Base-by-base conservation (phyloP, 1,140 invertebrate genomes). In the Melipona quadrifasciata region DNA sequence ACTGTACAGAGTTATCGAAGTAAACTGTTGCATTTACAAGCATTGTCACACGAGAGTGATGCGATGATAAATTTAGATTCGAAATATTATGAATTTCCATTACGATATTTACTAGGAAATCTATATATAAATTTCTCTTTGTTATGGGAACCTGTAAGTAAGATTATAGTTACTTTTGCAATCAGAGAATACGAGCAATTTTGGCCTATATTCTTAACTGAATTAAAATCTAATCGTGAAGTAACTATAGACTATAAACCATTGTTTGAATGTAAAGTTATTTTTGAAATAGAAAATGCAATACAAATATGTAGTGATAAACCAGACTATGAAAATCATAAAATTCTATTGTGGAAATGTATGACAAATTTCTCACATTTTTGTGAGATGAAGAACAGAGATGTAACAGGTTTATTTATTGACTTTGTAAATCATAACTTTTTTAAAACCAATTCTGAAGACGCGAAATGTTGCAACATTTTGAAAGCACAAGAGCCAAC, bases 91-190 rank as follows among this genome's bases (percentile, higher is more conserved):
- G 91, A 96, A 90, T 93, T 96, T 72, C 96, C 97, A 0, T 90
- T 99, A 5, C 95, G 96, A 76, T 98, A 97, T 92, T 95, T 99
- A 80, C 95, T 99, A 14, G 98, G 98, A 14, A 96, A 96, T 84
- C 93, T 99, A 6, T 98, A 97, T 92, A 95, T 97, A 6, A 99
- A 99, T 92, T 99, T 99, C 87, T 97, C 97, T 89, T 94, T 98
- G 34, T 90, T 99, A 0, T 99, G 98, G 98, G 96, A 97, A 71
- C 97, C 98, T n/a, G 94, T 97, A 0, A 94, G 95, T 14, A 96
- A 97, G 90, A 95, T 98, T 31, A 96, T 99, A 76, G 94, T 96
- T 6, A 95, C 96, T 14, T 97, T 97, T 92, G 97, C 97, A 0
- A 95, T 95, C 87, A 95, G 98, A 91, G 92, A 96, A 1, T 95